A percentile compares a stretch with the other conserved stretches of the same genome.
Evolutionary conservation across 2,113 vertebrate species (phyloP).

Genomic region (Crotalus horridus): DNA sequence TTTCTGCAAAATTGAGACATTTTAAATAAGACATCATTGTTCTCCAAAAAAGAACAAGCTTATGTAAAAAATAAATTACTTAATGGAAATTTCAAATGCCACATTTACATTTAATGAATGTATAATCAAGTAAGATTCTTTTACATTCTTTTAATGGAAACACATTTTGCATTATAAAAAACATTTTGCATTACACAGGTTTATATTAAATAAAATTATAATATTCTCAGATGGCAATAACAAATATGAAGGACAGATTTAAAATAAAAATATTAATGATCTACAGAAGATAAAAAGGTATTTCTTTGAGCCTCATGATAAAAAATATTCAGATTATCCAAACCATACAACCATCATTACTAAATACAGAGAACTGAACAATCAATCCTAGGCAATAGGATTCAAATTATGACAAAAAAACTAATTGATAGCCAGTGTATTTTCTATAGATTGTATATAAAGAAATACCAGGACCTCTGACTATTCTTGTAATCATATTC

Average conservation of each 20-base stretch:
- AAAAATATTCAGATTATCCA: background rate
- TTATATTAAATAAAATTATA: background rate
- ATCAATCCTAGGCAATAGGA: background rate
- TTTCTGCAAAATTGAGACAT: conserved; percentile 2
- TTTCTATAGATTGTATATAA: background rate
- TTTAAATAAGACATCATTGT: background rate
- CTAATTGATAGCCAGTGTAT: background rate
- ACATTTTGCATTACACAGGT: background rate
- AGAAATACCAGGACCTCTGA: background rate
- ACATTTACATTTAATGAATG: background rate
- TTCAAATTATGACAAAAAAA: background rate
- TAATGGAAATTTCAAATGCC: background rate
- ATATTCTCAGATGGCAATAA: background rate
- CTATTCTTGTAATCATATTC: background rate
- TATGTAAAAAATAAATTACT: background rate
- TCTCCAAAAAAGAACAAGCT: background rate
- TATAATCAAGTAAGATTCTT: background rate
- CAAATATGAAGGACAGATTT: background rate
- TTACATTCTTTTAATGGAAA: background rate
- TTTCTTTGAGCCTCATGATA: background rate
- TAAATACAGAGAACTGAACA: background rate
- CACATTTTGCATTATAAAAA: background rate
- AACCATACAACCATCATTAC: background rate
- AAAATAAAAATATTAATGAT: background rate
- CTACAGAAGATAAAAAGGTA: background rate